Evolutionary conservation across 2,113 vertebrate genomes (phyloP).

Genomic region (Terrapene triunguis): DNA sequence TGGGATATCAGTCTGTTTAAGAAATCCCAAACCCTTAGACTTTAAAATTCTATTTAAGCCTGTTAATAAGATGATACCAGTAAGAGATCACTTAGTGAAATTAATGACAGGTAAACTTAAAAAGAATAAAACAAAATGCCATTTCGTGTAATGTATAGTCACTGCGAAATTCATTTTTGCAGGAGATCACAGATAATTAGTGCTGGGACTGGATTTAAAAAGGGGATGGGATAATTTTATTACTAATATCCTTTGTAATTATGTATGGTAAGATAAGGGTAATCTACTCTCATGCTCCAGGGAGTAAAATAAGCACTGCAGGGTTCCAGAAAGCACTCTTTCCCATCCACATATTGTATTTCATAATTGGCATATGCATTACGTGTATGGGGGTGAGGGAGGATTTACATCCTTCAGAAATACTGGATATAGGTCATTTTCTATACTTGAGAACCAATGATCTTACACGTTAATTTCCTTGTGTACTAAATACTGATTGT

Average conservation of each 20-base stretch:
- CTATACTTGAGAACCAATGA: not conserved
- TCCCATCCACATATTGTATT: not conserved
- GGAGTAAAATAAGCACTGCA: not conserved
- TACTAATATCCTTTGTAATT: not conserved
- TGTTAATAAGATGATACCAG: not conserved
- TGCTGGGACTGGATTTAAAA: constrained; percentile 3
- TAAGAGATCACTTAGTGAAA: not conserved
- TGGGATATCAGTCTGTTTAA: not conserved
- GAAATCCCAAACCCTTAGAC: not conserved
- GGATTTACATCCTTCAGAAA: not conserved
- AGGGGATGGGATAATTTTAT: not conserved
- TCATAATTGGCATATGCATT: not conserved
- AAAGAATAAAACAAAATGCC: not conserved
- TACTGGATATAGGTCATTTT: too few species aligned
- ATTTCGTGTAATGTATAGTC: not conserved
- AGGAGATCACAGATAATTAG: not conserved
- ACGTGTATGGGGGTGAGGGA: not conserved
- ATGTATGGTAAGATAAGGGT: not conserved
- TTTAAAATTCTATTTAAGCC: not conserved
- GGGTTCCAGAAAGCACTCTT: not conserved
- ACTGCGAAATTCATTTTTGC: constrained; percentile 2
- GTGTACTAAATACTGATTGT: not conserved
- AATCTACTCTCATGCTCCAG: not conserved
- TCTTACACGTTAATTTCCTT: not conserved
- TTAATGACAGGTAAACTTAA: not conserved